Evolutionary conservation across 2,113 vertebrate genomes (phyloP).

Genomic region (Prunella himalayana): DNA sequence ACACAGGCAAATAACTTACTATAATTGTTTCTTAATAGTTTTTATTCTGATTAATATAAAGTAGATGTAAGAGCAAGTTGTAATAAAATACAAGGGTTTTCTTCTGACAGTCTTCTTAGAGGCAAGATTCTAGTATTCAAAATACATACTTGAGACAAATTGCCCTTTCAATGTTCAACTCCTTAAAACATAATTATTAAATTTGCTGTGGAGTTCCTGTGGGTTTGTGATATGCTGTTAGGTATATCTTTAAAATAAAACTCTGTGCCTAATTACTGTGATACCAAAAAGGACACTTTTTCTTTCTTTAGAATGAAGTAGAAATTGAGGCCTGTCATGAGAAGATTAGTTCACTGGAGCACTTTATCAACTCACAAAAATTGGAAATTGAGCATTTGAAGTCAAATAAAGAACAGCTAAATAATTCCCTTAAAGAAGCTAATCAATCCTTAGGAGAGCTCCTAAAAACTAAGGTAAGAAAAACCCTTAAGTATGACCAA

Average conservation of each 20-base stretch:
- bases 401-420: constrained; percentile 60
- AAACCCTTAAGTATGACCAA: neutral
- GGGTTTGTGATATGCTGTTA: neutral
- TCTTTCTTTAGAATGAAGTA: constrained; percentile 53
- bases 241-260: neutral
- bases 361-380: constrained; percentile 45
- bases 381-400: constrained; percentile 66
- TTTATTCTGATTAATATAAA: neutral
- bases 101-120: neutral
- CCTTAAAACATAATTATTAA: neutral
- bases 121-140: neutral
- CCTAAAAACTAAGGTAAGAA: constrained; percentile 54
- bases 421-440: constrained; percentile 46
- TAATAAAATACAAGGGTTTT: neutral
- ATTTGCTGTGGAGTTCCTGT: neutral
- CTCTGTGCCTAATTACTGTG: neutral
- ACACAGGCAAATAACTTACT: neutral
- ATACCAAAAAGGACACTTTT: neutral
- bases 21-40: neutral
- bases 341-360: constrained; percentile 53
- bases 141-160: neutral
- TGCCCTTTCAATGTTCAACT: neutral
- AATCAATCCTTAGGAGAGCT: constrained; percentile 45
- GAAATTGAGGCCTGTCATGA: constrained; percentile 50
- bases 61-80: neutral